These are phyloP conservation scores for Tetanocera ferruginea DNA, from an alignment of 2,888 invertebrate genomes.

Conservation along the genomic window DNA sequence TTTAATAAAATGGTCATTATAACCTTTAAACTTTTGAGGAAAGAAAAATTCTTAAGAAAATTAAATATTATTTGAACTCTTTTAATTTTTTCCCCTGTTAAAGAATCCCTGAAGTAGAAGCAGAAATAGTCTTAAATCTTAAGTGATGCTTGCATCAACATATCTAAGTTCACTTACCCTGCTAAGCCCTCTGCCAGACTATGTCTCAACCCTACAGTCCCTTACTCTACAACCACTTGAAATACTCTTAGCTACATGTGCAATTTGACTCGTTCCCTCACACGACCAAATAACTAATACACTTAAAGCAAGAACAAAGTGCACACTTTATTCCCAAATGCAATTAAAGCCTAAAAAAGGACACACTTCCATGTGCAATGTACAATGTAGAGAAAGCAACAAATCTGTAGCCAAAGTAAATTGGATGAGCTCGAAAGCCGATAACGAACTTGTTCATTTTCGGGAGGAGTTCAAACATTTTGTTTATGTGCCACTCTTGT, in stretches of 20 bases:
- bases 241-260: not conserved
- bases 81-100: too few relatives aligned
- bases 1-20: too few relatives aligned
- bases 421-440: slow-evolving; percentile 19
- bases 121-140: too few relatives aligned
- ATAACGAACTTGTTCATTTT: not conserved
- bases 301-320: slow-evolving; percentile 12
- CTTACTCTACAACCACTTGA: not conserved
- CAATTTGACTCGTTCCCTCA: not conserved
- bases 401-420: slow-evolving; percentile 18
- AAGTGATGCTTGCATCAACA: not conserved
- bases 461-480: not conserved
- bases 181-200: not conserved
- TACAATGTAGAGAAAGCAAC: not conserved
- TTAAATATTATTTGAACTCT: too few relatives aligned
- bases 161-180: not conserved
- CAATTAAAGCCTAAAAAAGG: slow-evolving; percentile 23
- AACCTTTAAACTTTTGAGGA: too few relatives aligned
- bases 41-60: too few relatives aligned
- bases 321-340: slow-evolving; percentile 26
- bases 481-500: not conserved
- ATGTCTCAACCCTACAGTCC: not conserved
- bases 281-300: slow-evolving; percentile 3
- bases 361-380: not conserved
- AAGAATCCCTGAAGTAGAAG: too few relatives aligned